A percentile compares a stretch with the other conserved stretches of the same genome.
phyloP scores from a whole-genome alignment of 2,888 invertebrate genomes.

The Polyommatus iphigenia region DNA sequence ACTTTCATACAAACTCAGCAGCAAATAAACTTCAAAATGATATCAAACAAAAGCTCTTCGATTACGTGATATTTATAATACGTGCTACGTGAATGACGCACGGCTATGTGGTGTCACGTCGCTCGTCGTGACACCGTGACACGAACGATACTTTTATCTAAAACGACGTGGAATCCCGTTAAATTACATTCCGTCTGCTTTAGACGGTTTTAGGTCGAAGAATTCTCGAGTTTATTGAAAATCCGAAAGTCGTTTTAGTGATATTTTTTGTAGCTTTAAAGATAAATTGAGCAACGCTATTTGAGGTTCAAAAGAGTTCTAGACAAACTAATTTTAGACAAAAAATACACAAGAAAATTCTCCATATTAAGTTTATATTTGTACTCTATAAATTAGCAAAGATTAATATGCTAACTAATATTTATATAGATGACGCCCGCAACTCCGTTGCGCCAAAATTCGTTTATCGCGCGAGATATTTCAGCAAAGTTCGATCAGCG shows the following conservation, averaged over 20 bases:
- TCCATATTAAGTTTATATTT: too few species aligned
- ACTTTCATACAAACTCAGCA: too few species aligned
- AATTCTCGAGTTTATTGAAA: background rate
- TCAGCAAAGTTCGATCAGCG: too few species aligned
- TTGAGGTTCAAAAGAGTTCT: too few species aligned
- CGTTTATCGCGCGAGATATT: too few species aligned
- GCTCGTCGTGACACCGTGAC: conserved; percentile 25
- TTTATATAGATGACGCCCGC: too few species aligned
- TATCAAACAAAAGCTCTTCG: background rate
- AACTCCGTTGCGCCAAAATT: too few species aligned
- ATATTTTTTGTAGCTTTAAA: background rate
- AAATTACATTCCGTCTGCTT: background rate
- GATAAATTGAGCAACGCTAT: background rate
- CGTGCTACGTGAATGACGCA: background rate
- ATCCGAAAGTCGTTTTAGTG: background rate
- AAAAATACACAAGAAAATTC: too few species aligned
- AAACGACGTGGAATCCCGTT: background rate
- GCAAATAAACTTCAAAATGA: too few species aligned
- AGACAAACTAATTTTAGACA: too few species aligned
- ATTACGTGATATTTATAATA: background rate
- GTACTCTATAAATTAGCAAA: too few species aligned
- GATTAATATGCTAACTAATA: too few species aligned
- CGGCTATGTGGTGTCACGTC: conserved; percentile 21
- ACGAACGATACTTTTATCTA: conserved; percentile 1
- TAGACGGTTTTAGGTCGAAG: background rate